Conservation (phyloP, 2,888 invertebrate genomes). For the Nebria brevicollis region DNA sequence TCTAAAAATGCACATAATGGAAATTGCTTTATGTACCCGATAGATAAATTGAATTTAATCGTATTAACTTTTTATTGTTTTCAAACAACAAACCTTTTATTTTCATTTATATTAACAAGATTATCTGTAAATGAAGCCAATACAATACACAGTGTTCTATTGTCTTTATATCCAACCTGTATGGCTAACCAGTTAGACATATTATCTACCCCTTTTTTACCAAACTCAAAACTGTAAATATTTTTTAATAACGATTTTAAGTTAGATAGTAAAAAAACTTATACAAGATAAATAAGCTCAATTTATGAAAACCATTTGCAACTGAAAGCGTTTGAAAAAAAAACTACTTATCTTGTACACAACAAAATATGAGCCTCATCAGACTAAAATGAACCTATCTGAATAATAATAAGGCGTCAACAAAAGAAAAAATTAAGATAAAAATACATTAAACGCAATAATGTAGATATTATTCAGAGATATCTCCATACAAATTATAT, state of each 20-base stretch:
- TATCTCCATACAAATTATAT: slow-evolving; percentile 33
- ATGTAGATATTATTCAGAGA: slow-evolving; percentile 26
- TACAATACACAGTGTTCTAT: background rate
- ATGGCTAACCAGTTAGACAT: too few species aligned
- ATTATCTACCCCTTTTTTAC: too few species aligned
- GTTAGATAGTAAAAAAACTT: too few species aligned
- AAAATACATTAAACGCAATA: slow-evolving; percentile 35
- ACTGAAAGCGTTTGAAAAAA: background rate
- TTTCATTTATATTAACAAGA: background rate
- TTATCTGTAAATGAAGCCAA: background rate
- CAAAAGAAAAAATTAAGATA: slow-evolving; percentile 18
- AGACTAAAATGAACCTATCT: background rate
- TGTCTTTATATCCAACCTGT: too few species aligned
- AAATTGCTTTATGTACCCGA: slow-evolving; percentile 10
- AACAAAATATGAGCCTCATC: background rate
- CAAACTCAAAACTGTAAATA: too few species aligned
- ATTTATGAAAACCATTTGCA: background rate
- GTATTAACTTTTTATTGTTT: slow-evolving; percentile 9
- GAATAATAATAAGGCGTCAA: background rate
- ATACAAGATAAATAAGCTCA: too few species aligned
- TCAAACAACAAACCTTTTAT: background rate
- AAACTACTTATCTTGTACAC: background rate
- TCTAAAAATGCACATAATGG: slow-evolving; percentile 14
- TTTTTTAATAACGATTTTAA: too few species aligned
- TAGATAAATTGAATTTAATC: slow-evolving; percentile 13